Evolutionary conservation across 1,140 invertebrate species (phyloP).

Genomic region (Polypedilum pembai): DNA sequence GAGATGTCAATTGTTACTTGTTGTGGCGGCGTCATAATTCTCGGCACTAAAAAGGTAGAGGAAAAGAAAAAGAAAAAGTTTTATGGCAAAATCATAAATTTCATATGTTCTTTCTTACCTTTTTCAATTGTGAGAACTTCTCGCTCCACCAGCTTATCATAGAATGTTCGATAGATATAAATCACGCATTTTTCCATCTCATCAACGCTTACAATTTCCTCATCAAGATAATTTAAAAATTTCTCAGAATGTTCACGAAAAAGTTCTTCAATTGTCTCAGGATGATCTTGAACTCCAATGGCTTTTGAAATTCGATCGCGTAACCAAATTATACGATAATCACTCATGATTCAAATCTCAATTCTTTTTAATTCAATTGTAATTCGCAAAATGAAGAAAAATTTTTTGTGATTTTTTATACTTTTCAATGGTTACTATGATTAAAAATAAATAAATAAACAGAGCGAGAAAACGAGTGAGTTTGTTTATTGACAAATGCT

Average conservation of each 20-base stretch:
- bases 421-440: neutral
- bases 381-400: neutral
- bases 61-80: too few species aligned
- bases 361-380: neutral
- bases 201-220: constrained; percentile 40
- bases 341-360: neutral
- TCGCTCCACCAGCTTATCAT: constrained; percentile 47
- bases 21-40: constrained; percentile 22
- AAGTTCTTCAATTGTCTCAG: constrained; percentile 36
- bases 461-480: too few species aligned
- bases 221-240: constrained; percentile 41
- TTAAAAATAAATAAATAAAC: neutral
- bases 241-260: constrained; percentile 34
- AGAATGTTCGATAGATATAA: constrained; percentile 50
- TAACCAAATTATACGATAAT: constrained; percentile 36
- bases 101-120: constrained; percentile 40
- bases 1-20: constrained; percentile 29
- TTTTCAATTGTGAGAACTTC: constrained; percentile 51
- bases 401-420: neutral
- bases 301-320: constrained; percentile 38
- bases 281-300: constrained; percentile 38
- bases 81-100: neutral
- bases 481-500: too few species aligned
- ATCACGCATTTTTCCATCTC: constrained; percentile 45
- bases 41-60: neutral